Conservation (phyloP, 2,113 vertebrate genomes). For the Dicaeum eximium region DNA sequence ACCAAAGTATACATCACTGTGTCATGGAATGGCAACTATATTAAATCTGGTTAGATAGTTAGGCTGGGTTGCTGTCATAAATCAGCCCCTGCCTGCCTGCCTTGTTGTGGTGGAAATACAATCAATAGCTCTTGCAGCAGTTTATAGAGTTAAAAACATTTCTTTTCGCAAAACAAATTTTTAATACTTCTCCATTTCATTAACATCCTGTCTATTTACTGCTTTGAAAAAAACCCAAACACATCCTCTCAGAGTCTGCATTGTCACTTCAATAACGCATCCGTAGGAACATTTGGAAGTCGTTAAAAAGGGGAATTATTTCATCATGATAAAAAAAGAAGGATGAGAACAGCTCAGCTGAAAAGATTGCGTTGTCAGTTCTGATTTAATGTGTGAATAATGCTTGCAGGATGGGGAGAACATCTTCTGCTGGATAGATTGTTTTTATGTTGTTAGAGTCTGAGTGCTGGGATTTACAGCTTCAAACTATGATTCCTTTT, state of each 20-base stretch:
- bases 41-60: conserved; percentile 48
- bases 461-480: conserved; percentile 12
- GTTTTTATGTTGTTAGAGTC: conserved; percentile 3
- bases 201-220: background rate
- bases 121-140: background rate
- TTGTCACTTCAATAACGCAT: background rate
- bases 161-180: background rate
- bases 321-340: conserved; percentile 35
- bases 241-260: background rate
- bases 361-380: conserved; percentile 53
- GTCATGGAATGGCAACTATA: conserved; percentile 14
- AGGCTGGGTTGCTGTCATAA: conserved; percentile 25
- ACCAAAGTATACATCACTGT: conserved; percentile 26
- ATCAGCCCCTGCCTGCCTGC: background rate
- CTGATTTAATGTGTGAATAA: conserved; percentile 63
- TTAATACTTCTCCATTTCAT: conserved; percentile 28
- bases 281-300: background rate
- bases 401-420: background rate
- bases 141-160: conserved; percentile 22
- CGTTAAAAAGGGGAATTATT: conserved; percentile 53
- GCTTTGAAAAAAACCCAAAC: background rate
- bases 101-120: background rate
- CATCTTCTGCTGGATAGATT: conserved; percentile 8
- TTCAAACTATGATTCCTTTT: background rate
- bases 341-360: conserved; percentile 40